Conservation (phyloP, 2,797 vertebrate genomes). For the Crypturellus tataupa region DNA sequence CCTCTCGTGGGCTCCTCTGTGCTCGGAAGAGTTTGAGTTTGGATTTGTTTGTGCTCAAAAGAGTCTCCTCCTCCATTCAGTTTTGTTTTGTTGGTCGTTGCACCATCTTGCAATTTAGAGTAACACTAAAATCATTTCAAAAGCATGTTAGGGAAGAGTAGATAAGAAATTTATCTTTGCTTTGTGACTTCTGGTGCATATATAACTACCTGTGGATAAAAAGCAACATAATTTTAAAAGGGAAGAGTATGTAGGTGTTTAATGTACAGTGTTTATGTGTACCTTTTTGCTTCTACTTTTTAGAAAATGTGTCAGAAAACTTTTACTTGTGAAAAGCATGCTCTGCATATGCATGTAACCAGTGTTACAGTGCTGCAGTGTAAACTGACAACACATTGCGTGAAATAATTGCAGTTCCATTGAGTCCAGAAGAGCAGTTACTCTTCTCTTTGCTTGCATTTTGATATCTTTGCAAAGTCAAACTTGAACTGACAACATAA, state of each 20-base stretch:
- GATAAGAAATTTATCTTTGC: neutral
- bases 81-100: rapidly evolving
- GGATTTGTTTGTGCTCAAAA: neutral
- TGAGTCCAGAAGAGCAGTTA: constrained; percentile 54
- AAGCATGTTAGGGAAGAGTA: rapidly evolving
- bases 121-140: rapidly evolving
- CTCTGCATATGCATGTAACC: constrained; percentile 6
- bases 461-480: constrained; percentile 19
- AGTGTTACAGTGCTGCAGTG: neutral
- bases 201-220: neutral
- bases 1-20: neutral
- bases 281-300: constrained; percentile 22
- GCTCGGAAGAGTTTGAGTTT: neutral
- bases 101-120: rapidly evolving
- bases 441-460: constrained; percentile 11
- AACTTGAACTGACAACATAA: constrained; percentile 38
- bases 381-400: constrained; percentile 26
- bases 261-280: constrained; percentile 13
- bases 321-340: constrained; percentile 51
- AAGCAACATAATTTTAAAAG: neutral
- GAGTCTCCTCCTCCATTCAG: rapidly evolving
- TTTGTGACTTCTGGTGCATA: neutral
- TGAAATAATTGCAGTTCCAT: constrained; percentile 16
- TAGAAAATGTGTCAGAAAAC: neutral
- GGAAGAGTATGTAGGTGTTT: neutral